phyloP scores from a whole-genome alignment of 2,113 vertebrate genomes.

The Chionomys nivalis region DNA sequence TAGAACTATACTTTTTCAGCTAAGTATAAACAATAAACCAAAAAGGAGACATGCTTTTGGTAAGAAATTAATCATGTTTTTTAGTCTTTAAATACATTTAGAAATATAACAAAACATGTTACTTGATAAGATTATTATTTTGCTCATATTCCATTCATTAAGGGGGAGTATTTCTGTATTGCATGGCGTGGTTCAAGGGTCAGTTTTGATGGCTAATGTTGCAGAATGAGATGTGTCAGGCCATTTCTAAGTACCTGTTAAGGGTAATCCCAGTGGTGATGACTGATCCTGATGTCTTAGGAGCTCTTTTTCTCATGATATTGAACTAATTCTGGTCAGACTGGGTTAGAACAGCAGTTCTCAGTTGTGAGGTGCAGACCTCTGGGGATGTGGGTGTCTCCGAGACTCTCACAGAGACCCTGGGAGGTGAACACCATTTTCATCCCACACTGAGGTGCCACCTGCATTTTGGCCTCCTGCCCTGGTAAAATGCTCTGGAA shows the following conservation, averaged over 20 bases:
- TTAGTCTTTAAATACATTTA: conserved; percentile 37
- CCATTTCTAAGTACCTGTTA: conserved; percentile 30
- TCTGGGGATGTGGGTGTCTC: neutral
- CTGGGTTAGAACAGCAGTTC: neutral
- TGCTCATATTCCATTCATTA: conserved; percentile 24
- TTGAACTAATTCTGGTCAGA: neutral
- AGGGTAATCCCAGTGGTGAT: neutral
- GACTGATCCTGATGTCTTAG: conserved; percentile 18
- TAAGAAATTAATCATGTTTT: conserved; percentile 12
- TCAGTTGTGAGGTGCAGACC: neutral
- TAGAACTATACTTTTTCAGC: conserved; percentile 32
- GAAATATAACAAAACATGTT: conserved; percentile 16
- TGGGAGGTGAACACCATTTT: neutral
- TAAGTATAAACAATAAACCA: conserved; percentile 14
- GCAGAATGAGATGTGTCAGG: conserved; percentile 13
- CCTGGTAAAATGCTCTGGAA: neutral
- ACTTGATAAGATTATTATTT: conserved; percentile 48
- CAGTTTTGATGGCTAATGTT: conserved; percentile 34
- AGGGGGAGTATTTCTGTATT: neutral
- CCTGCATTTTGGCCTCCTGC: neutral
- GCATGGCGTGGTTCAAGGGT: neutral
- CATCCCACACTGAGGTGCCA: neutral
- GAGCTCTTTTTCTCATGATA: neutral
- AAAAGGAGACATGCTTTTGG: neutral
- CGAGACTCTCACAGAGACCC: neutral